These are phyloP conservation scores for Acrobeloides nanus DNA, from an alignment of 2,888 invertebrate genomes.

Conservation along the genomic window DNA sequence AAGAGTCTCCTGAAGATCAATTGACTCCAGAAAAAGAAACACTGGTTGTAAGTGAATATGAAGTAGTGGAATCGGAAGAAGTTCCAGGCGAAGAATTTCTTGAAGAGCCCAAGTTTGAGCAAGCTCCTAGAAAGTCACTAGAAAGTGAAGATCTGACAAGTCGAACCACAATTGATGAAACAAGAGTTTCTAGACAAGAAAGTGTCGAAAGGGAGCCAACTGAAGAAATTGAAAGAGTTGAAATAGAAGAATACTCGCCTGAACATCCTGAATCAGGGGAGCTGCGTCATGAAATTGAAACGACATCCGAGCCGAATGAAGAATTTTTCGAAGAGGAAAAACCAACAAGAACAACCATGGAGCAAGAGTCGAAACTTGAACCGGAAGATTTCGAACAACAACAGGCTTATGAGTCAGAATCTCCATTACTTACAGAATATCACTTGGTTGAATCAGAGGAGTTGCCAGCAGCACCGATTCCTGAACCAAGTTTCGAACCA, in stretches of 20 bases:
- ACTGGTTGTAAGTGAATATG: background rate
- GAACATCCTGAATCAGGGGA: no score
- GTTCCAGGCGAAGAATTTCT: background rate
- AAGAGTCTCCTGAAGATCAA: background rate
- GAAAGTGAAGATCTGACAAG: background rate
- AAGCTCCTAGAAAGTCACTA: background rate
- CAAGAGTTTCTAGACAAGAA: background rate
- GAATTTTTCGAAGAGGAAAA: background rate
- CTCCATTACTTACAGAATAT: background rate
- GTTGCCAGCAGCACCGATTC: no score
- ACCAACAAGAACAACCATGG: background rate
- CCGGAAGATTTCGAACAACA: background rate
- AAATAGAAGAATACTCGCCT: no score
- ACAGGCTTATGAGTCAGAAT: background rate
- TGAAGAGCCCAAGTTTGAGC: no score
- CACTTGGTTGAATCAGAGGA: background rate
- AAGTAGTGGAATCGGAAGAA: background rate
- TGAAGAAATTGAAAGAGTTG: no score
- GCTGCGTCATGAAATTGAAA: background rate
- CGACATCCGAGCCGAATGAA: no score
- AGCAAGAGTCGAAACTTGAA: constrained; percentile 1
- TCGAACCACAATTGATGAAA: background rate
- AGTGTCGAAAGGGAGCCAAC: no score
- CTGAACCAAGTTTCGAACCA: no score
- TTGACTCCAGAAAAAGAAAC: background rate